phyloP scores from a whole-genome alignment of 2,888 invertebrate genomes.

The Busseola fusca region DNA sequence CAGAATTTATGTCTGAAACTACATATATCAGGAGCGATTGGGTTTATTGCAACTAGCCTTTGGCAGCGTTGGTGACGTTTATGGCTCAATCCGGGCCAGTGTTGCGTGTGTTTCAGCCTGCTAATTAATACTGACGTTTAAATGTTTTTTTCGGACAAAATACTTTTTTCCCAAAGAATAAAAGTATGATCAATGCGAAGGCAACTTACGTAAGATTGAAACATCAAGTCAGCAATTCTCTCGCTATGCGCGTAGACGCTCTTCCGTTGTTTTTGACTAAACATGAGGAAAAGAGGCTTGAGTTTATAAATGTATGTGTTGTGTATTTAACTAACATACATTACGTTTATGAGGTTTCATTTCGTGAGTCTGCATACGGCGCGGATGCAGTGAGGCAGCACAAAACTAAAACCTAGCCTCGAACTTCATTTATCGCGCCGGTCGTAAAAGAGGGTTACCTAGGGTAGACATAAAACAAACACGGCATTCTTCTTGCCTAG shows the following conservation, averaged over 20 bases:
- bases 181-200: neutral
- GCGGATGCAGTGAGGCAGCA: conserved; percentile 12
- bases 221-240: neutral
- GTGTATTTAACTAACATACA: neutral
- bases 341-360: conserved; percentile 6
- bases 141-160: neutral
- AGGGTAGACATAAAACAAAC: neutral
- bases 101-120: neutral
- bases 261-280: neutral
- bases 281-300: neutral
- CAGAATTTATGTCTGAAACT: conserved; percentile 38
- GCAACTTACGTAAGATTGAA: neutral
- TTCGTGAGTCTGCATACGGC: neutral
- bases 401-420: neutral
- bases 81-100: conserved; percentile 24
- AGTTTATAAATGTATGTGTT: neutral
- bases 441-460: neutral
- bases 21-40: conserved; percentile 14
- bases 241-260: neutral
- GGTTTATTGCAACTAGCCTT: conserved; percentile 26
- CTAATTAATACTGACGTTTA: neutral
- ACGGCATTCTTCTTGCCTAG: neutral
- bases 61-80: conserved; percentile 29
- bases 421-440: conserved; percentile 29
- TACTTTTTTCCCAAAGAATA: neutral